Evolutionary conservation across 2,113 vertebrate species (phyloP).

Genomic region (Cettia cetti): DNA sequence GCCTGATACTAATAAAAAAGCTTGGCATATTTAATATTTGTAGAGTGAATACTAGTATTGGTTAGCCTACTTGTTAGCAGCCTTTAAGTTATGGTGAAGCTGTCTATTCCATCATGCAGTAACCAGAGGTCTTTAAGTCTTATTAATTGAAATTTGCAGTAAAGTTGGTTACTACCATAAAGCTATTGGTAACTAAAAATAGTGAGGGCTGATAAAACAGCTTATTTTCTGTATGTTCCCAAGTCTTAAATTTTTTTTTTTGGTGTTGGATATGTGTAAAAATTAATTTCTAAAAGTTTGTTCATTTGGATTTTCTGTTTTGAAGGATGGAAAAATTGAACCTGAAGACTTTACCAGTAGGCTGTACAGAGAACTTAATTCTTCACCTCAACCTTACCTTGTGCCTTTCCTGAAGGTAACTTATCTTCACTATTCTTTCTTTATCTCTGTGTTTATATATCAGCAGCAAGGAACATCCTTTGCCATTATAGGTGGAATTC

Average conservation of each 20-base stretch:
- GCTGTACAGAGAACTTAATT: slow-evolving; percentile 95
- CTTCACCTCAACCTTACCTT: slow-evolving; percentile 97
- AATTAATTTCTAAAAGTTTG: background rate
- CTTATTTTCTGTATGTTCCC: background rate
- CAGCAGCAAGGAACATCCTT: background rate
- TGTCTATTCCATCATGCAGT: background rate
- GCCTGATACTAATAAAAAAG: background rate
- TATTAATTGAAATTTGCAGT: background rate
- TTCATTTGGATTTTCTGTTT: background rate
- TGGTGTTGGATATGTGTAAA: background rate
- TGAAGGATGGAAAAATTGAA: slow-evolving; percentile 93
- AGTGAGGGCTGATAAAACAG: background rate
- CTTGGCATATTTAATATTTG: background rate
- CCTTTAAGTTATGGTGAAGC: background rate
- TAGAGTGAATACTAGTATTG: background rate
- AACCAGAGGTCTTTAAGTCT: background rate
- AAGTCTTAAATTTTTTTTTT: accelerated
- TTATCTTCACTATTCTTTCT: background rate
- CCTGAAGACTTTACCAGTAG: slow-evolving; percentile 96
- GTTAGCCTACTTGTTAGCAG: background rate
- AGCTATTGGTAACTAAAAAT: background rate
- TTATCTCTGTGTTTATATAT: background rate
- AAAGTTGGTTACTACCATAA: background rate
- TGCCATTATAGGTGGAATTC: background rate
- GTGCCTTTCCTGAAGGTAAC: slow-evolving; percentile 99